phyloP scores from a whole-genome alignment of 2,113 vertebrate species.

The Tretioscincus oriximinensis region DNA sequence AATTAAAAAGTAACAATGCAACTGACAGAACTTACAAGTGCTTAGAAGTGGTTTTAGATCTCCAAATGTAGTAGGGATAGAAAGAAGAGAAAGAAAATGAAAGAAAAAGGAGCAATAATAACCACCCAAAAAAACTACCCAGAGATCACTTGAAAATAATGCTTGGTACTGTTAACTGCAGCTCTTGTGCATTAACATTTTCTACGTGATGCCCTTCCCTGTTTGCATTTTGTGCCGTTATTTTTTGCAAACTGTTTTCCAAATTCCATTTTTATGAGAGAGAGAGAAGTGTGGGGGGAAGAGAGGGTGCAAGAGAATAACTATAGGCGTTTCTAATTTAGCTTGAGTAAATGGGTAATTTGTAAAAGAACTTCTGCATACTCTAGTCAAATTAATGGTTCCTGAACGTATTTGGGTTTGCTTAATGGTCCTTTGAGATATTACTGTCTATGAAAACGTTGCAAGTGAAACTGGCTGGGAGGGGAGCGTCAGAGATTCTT shows the following conservation, averaged over 20 bases:
- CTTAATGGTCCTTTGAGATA: constrained; percentile 27
- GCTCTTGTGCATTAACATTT: constrained; percentile 42
- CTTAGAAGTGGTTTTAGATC: neutral
- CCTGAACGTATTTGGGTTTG: constrained; percentile 13
- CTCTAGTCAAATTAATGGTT: constrained; percentile 34
- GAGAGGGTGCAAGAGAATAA: constrained; percentile 21
- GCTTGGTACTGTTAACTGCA: constrained; percentile 32
- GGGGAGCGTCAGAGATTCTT: neutral
- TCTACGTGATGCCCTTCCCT: constrained; percentile 38
- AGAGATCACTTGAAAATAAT: constrained; percentile 20
- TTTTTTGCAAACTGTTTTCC: constrained; percentile 38
- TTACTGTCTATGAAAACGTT: constrained; percentile 19
- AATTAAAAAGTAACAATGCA: constrained; percentile 1
- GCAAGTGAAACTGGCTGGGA: neutral
- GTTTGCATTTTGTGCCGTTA: constrained; percentile 19
- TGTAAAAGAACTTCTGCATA: constrained; percentile 25
- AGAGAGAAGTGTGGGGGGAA: constrained; percentile 28
- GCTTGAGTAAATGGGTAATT: constrained; percentile 13
- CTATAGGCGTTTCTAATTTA: constrained; percentile 36
- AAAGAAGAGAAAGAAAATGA: constrained; percentile 6
- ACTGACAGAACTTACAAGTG: neutral
- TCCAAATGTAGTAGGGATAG: neutral
- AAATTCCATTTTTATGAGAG: constrained; percentile 14
- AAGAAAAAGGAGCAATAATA: constrained; percentile 22
- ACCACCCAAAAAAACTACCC: neutral